These are phyloP conservation scores for Neocloeon triangulifer DNA, from an alignment of 1,140 invertebrate species.

Conservation along the genomic window DNA sequence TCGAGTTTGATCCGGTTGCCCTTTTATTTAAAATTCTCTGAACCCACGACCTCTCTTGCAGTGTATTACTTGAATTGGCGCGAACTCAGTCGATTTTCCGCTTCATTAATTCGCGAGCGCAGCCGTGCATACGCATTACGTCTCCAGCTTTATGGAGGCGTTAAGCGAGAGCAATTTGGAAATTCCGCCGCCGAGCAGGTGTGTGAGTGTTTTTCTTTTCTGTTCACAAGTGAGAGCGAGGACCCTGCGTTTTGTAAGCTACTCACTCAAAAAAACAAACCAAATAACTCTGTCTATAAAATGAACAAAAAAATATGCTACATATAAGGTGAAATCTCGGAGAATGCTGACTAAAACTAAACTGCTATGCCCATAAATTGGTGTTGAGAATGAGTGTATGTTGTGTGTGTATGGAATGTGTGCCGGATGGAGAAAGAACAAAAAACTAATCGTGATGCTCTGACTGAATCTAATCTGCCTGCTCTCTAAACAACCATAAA, in stretches of 20 bases:
- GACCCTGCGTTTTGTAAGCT: background rate
- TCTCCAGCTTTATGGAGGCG: too few species aligned
- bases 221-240: too few species aligned
- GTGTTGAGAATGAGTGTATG: too few species aligned
- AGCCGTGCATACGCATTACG: too few species aligned
- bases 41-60: too few species aligned
- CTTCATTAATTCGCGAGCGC: background rate
- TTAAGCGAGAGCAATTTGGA: background rate
- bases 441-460: slow-evolving; percentile 3
- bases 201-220: background rate
- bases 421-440: slow-evolving; percentile 3
- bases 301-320: too few species aligned
- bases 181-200: background rate
- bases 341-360: slow-evolving; percentile 3
- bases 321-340: slow-evolving; percentile 2
- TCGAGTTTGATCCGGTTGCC: too few species aligned
- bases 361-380: slow-evolving; percentile 5
- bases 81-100: background rate
- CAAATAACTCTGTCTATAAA: slow-evolving; percentile 1
- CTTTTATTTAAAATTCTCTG: too few species aligned
- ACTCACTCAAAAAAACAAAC: slow-evolving; percentile 1
- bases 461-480: slow-evolving; percentile 3
- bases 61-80: background rate
- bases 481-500: slow-evolving; percentile 4
- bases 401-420: too few species aligned